Evolutionary conservation across 2,797 vertebrate genomes (phyloP), one percentile per base, ranked within the genome.

Genomic region (Gephyroberyx darwinii): DNA sequence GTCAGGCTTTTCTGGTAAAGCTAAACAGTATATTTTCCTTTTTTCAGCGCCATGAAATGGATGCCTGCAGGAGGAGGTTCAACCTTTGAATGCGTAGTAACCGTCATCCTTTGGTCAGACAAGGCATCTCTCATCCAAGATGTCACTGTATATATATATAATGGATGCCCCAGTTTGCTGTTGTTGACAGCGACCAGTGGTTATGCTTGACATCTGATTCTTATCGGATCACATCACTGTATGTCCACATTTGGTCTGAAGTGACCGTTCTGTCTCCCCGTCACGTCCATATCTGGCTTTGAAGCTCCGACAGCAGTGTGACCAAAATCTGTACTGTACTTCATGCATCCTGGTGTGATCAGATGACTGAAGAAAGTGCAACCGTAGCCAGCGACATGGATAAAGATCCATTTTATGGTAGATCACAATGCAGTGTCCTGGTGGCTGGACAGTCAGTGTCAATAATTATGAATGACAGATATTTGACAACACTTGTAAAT

Each of bases 1-100:
- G 22, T 62, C 50, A n/a, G 47, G 13, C 35, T 8, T 41, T 37
- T 30, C 19, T 39, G 14, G 68, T 48, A 45, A 10, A 43, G n/a
- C 16, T 63, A 54, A 69, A 52, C 33, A n/a, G 22, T 2, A 3
- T 17, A 0, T 6, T 26, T 61, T 65, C 88, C 39, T 88, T 35
- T 81, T 90, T 96, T 16, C 90, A 99, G 98, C 96, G 96, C 30
- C 96, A 96, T 79, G 97, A 98, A 92, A 98, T 98, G 97, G 98
- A 99, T 58, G 94, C 95, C 77, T 96, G 90, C 88, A 94, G 98
- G 93, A 95, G 98, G 87, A 99, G 97, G 92, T 99, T 99, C 87
- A 96, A 99, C 69, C 94, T 99, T 8, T 99, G 84, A 96, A 64
- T 31, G 19, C 65, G 8, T 64, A 22, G 37, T 5, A 16, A 35